Evolutionary conservation across 2,113 vertebrate species (phyloP).

Genomic region (Bubo bubo): DNA sequence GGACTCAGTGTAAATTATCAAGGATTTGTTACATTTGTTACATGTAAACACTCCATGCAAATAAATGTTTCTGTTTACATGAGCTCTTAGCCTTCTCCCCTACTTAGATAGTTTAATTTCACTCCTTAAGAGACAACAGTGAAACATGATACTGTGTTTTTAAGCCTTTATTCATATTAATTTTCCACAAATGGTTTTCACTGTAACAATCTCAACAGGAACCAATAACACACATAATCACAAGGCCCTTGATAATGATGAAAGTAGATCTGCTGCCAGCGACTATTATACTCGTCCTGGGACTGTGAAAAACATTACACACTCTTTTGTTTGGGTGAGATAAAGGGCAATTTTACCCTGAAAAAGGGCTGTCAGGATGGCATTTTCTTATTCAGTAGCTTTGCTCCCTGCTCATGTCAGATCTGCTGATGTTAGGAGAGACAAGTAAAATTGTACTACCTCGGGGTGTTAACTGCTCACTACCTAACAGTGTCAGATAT

Average conservation of each 20-base stretch:
- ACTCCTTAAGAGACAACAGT: neutral
- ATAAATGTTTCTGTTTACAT: neutral
- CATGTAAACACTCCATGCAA: neutral
- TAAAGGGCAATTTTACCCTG: neutral
- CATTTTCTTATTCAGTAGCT: neutral
- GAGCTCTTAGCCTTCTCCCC: constrained; percentile 2
- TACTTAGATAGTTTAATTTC: neutral
- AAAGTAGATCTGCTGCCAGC: constrained; percentile 14
- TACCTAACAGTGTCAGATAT: neutral
- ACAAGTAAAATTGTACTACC: neutral
- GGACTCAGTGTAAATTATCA: neutral
- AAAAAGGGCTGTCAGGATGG: neutral
- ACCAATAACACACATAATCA: neutral
- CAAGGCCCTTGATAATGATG: constrained; percentile 3
- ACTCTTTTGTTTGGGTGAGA: neutral
- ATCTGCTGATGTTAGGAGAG: neutral
- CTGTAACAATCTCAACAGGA: constrained; percentile 35
- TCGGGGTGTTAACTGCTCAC: neutral
- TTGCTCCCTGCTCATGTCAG: neutral
- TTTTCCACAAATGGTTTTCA: constrained; percentile 29
- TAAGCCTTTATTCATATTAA: constrained; percentile 27
- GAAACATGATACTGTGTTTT: neutral
- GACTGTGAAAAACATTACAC: neutral
- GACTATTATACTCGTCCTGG: neutral
- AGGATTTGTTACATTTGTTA: neutral